Conservation (phyloP, 1,140 invertebrate genomes). For the Aricia agestis region DNA sequence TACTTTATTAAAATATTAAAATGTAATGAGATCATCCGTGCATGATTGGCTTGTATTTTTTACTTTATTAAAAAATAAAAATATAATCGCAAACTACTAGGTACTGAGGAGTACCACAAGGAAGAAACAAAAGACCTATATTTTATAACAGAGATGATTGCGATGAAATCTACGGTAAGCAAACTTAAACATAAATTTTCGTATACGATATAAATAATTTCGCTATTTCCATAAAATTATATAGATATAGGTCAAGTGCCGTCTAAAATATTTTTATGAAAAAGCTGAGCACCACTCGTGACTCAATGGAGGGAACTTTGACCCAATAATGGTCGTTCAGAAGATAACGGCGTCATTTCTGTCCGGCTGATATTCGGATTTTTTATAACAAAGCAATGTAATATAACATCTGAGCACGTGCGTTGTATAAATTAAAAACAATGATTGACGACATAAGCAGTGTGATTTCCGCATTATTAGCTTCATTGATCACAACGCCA, state of each 20-base stretch:
- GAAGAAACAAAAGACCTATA: too few relatives aligned
- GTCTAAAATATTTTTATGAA: not conserved
- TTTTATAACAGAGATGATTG: too few relatives aligned
- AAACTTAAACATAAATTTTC: not conserved
- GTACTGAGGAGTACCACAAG: too few relatives aligned
- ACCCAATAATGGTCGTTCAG: not conserved
- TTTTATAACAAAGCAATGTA: not conserved
- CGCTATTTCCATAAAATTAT: not conserved
- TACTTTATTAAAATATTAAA: not conserved
- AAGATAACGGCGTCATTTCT: constrained; percentile 4
- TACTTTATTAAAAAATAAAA: too few relatives aligned
- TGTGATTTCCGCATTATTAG: too few relatives aligned
- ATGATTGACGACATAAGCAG: too few relatives aligned
- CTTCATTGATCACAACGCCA: not conserved
- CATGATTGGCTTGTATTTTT: not conserved
- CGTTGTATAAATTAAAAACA: not conserved
- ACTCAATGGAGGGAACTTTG: constrained; percentile 1
- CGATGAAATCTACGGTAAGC: not conserved
- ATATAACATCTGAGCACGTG: not conserved
- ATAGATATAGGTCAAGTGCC: not conserved
- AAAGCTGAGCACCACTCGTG: not conserved
- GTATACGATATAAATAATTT: not conserved
- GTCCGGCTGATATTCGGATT: not conserved
- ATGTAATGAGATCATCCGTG: not conserved
- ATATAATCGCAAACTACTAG: too few relatives aligned